Evolutionary conservation across 2,797 vertebrate genomes (phyloP), one percentile per base, ranked within the genome.

Genomic region (Thamnophis elegans): DNA sequence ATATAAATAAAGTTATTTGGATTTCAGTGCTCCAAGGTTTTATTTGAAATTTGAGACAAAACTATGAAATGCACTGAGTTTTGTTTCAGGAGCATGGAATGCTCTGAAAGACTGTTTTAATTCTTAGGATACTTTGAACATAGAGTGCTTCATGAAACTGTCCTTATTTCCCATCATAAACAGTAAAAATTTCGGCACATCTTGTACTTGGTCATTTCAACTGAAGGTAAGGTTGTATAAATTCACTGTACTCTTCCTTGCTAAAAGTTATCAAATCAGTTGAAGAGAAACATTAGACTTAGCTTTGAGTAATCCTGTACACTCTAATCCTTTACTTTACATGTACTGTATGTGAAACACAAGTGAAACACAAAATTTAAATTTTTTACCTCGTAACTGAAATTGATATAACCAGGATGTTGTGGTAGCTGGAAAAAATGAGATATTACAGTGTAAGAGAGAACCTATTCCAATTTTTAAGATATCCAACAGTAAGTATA

Each of bases 321-420:
- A 82, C 8, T 55, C 78, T 58, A 26, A 14, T 88, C 47, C 3
- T 65, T 85, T 86, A 47, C 85, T 47, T 62, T 85, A 47, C 26
- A 86, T 51, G 11, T 87, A 16, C 54, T 51, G 11, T 87, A 16
- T 60, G 56, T n/a, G n/a, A n/a, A 54, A 82, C 36, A 65, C 47
- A 20, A 62, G 58, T 47, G 2, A 25, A 68, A 89, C 2, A 54
- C 12, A 82, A 26, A 87, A 90, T 89, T 93, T 95, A 92, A 95
- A 89, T 32, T 87, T n/a, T 91, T 96, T 96, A 95, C 93, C 47
- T 96, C 93, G 87, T 96, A 95, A 88, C 94, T 97, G 93, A 97
- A 96, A 94, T 90, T 96, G 94, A 95, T 96, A 95, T 97, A 97
- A 90, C 89, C 91, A 91, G 93, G 93, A 90, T 96, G 89, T 92